A percentile compares a stretch with the other conserved stretches of the same genome.
phyloP scores from a whole-genome alignment of 2,888 invertebrate species.

The Catocala sponsa region DNA sequence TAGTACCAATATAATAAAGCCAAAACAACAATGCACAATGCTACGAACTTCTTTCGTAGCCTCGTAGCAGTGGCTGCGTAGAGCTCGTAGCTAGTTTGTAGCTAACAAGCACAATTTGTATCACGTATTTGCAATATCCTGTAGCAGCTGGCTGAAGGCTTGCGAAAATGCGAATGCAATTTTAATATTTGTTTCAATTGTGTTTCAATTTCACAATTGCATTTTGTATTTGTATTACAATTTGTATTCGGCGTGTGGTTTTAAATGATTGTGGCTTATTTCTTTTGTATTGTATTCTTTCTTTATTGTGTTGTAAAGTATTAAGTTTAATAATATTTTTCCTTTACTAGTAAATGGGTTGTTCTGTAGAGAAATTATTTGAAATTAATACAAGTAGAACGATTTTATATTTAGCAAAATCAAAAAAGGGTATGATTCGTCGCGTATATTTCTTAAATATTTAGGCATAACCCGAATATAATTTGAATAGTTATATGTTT shows the following conservation, averaged over 20 bases:
- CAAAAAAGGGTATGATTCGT: no score
- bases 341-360: no score
- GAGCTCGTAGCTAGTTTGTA: slow-evolving; percentile 40
- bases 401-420: no score
- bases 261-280: neutral
- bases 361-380: no score
- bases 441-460: no score
- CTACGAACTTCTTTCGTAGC: neutral
- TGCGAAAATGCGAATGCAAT: slow-evolving; percentile 32
- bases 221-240: slow-evolving; percentile 33
- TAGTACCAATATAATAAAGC: neutral
- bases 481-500: no score
- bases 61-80: slow-evolving; percentile 31
- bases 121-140: slow-evolving; percentile 55
- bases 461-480: no score
- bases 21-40: neutral
- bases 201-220: slow-evolving; percentile 46
- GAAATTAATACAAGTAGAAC: no score
- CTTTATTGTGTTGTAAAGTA: no score
- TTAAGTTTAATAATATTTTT: neutral
- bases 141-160: slow-evolving; percentile 35
- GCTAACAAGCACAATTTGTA: slow-evolving; percentile 49
- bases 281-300: neutral
- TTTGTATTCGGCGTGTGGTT: slow-evolving; percentile 10
- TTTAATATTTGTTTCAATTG: slow-evolving; percentile 51